Evolutionary conservation across 1,140 invertebrate species (phyloP), one percentile per base, ranked within the genome.

Genomic region (Drosophila takahashii): DNA sequence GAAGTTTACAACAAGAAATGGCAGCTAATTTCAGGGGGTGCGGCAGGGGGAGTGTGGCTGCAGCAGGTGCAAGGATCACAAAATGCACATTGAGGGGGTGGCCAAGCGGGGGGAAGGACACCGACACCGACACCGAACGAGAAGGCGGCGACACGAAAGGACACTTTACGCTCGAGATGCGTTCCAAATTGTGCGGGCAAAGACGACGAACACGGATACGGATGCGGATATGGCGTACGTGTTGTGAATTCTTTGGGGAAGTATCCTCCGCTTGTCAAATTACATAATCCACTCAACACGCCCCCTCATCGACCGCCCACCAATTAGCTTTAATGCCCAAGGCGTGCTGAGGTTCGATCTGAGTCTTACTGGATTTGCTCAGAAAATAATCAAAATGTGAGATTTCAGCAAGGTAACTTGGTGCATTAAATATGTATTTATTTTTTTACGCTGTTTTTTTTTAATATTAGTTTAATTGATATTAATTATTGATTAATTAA

Each of bases 81-180:
- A 87, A 87, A 73, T 87, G 57, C 78, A 56, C 41, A 65, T 29
- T 32, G 45, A 32, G 64, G 50, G 48, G 42, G 59, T 48, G 62
- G 67, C 66, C 45, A 71, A 59, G 27, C 36, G 47, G 37, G 52
- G 61, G 36, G 13, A 56, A 37, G 29, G 32, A 47, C 51, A 51
- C 45, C 36, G 34, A 47, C 56, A 54, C 27, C 45, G 29, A 45
- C 50, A 50, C 32, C 36, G 15, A 64, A 32, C n/a, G 34, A 18
- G 44, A 41, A 44, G 56, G 58, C 56, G 29, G 45, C 58, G 44
- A 87, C 83, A 87, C 83, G 83, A 89, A 87, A 87, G 84, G 79
- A 87, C 83, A 87, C 83, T 87, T 87, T 83, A 72, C 84, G 84
- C 84, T 83, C 59, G 83, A 87, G 83, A 83, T 83, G 79, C 69